Base-by-base conservation (phyloP, 2,888 invertebrate species). In the Hydriomena furcata region DNA sequence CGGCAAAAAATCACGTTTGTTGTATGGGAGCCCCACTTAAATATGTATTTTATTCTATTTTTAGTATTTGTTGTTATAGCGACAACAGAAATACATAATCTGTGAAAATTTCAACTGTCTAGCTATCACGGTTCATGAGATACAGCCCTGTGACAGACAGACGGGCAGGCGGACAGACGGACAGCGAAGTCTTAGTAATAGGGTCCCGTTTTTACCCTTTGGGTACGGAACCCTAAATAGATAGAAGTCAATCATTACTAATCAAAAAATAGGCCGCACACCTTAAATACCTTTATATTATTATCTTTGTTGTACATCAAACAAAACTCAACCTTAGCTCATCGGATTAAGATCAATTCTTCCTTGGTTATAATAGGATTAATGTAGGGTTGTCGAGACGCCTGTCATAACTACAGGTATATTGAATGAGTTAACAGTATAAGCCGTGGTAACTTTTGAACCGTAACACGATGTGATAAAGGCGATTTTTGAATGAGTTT, bases 401-500 rank as follows among this genome's bases (percentile, higher is more conserved):
- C 43, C 52, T 47, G 44, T 56, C 52, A 52, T 55, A 58, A 52
- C 51, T 52, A 54, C 52, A 58, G 60, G 55, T 61, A 52, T 52
- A 37, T 34, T 55, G 32, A 55, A 50, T 60, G 60, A 53, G 55
- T 51, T 58, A 32, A 58, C 60, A 51, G 43, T 52, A 48, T 28
- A 28, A 45, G 25, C 20, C 40, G n/a, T 41, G 36, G 36, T 10
- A 25, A 45, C 34, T 7, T 6, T 5, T 44, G 7, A 20, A 38
- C 25, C 38, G 17, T 46, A 51, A 7, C 6, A 1, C 10, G 20
- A 48, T 0, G 46, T 0, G 3, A 28, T 55, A 60, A 52, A 38
- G 49, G 24, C 25, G 10, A 45, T 31, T 48, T 53, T 54, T 8
- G 11, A 17, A 7, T 32, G 6, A 30, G 3, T 2, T 10, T 37